Evolutionary conservation across 2,888 invertebrate species (phyloP).

Genomic region (Julus scandinavius): DNA sequence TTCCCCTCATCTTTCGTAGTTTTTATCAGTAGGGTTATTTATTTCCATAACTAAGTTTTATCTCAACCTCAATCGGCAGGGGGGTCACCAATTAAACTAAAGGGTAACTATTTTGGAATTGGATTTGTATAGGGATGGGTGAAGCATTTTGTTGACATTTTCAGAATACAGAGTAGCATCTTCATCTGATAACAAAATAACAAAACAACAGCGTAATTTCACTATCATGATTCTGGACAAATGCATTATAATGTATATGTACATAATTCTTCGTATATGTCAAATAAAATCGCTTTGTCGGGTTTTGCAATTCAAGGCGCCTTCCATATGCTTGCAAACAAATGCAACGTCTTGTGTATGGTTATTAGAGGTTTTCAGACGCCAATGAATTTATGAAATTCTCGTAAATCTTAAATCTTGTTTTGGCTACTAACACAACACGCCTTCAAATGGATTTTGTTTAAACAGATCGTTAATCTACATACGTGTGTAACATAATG

Average conservation of each 20-base stretch:
- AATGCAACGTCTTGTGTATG: too few species aligned
- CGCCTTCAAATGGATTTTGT: not conserved
- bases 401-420: constrained; percentile 24
- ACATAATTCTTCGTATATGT: too few species aligned
- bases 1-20: not conserved
- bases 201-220: too few species aligned
- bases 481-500: too few species aligned
- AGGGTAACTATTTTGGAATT: not conserved
- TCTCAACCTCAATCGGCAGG: not conserved
- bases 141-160: not conserved
- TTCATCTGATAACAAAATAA: constrained; percentile 20
- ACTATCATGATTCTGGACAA: too few species aligned
- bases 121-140: not conserved
- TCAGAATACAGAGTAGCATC: not conserved
- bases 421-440: not conserved
- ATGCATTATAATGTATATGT: too few species aligned
- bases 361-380: not conserved
- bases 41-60: constrained; percentile 10
- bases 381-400: not conserved
- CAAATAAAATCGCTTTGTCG: too few species aligned
- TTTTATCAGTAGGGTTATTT: not conserved
- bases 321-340: too few species aligned
- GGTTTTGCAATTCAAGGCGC: too few species aligned
- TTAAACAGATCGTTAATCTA: not conserved
- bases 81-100: constrained; percentile 13